Percentiles rank a stretch among this genome's conserved stretches.
Conservation (phyloP, 2,113 vertebrate species). For the Lasiurus cinereus region DNA sequence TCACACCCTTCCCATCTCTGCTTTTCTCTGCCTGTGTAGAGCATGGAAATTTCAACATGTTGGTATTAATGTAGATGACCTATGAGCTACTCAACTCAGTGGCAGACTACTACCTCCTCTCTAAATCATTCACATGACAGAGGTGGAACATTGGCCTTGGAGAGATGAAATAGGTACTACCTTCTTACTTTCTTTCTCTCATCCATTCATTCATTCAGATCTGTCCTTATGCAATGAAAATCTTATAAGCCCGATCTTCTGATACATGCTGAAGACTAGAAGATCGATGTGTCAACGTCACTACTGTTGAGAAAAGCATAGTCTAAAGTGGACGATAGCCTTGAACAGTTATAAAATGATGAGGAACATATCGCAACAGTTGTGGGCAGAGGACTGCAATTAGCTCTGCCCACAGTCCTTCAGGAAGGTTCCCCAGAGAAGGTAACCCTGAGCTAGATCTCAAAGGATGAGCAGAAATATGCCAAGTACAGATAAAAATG, state of each 20-base stretch:
- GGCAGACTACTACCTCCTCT: neutral
- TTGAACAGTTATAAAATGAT: neutral
- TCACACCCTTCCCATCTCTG: neutral
- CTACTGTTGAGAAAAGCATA: neutral
- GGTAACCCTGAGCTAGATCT: neutral
- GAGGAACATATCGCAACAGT: neutral
- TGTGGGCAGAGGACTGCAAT: neutral
- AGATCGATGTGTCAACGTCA: neutral
- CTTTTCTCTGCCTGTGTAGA: neutral
- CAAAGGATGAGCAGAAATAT: neutral
- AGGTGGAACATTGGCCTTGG: neutral
- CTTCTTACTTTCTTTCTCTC: neutral
- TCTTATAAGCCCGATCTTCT: neutral
- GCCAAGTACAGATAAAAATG: neutral
- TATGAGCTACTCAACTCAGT: neutral
- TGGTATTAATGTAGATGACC: neutral
- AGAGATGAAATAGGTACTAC: neutral
- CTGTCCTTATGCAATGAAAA: neutral
- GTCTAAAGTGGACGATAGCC: neutral
- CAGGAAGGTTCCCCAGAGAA: neutral
- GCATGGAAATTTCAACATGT: neutral
- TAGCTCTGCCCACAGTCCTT: neutral
- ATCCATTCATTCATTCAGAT: neutral
- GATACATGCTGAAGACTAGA: neutral
- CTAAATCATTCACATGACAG: neutral